Evolutionary conservation across 64 coral and sea anemone genomes (phyloP).

Genomic region (Catalaphyllia jardinei): DNA sequence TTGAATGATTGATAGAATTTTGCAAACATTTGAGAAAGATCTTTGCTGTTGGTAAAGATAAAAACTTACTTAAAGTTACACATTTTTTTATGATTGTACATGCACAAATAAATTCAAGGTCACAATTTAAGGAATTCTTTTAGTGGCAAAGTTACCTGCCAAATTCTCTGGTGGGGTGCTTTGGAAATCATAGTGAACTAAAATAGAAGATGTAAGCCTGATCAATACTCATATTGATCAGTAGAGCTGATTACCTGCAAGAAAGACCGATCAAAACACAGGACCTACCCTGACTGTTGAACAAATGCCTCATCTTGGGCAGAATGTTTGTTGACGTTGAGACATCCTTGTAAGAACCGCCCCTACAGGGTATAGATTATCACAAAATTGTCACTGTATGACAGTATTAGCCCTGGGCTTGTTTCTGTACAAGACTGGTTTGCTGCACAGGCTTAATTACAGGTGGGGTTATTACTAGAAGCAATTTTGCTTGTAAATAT

Average conservation of each 20-base stretch:
- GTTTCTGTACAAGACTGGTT: too few relatives aligned
- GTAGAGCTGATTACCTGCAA: neutral
- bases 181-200: too few relatives aligned
- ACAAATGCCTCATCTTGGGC: slow-evolving; percentile 87
- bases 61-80: neutral
- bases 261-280: neutral
- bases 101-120: neutral
- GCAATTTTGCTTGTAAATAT: too few relatives aligned
- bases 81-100: neutral
- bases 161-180: neutral
- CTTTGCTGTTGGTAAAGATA: too few relatives aligned
- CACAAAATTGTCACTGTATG: too few relatives aligned
- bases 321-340: slow-evolving; percentile 90
- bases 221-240: too few relatives aligned
- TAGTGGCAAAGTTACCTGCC: neutral
- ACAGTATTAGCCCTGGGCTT: too few relatives aligned
- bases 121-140: neutral
- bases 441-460: too few relatives aligned
- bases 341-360: slow-evolving; percentile 67
- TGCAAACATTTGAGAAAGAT: too few relatives aligned
- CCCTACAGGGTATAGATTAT: slow-evolving; percentile 25
- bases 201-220: too few relatives aligned
- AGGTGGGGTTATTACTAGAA: too few relatives aligned
- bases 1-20: too few relatives aligned
- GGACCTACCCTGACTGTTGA: slow-evolving; percentile 67